Conservation (phyloP, 2,113 vertebrate species). For the Callipepla californica region DNA sequence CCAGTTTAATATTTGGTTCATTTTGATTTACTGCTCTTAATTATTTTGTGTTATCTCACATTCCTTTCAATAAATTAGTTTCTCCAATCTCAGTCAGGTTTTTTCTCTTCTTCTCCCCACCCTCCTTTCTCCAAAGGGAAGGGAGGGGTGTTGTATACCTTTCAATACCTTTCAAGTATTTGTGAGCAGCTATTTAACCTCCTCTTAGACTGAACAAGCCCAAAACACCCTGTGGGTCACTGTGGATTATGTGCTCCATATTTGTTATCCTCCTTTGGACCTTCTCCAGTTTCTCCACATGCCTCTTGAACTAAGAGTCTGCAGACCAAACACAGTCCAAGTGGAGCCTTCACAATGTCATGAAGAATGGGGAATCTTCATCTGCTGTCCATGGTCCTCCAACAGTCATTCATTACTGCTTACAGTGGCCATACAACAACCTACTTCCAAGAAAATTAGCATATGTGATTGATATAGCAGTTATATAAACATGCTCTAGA, state of each 20-base stretch:
- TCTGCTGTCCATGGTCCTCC: background rate
- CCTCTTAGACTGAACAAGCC: background rate
- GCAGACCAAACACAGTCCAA: background rate
- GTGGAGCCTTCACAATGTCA: background rate
- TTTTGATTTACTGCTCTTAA: no score
- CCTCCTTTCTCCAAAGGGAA: no score
- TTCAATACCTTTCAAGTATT: background rate
- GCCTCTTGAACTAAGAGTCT: background rate
- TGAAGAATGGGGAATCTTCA: background rate
- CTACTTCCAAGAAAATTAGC: background rate
- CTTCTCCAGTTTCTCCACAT: background rate
- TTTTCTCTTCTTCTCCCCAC: no score
- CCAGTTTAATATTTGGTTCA: no score
- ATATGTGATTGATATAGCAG: background rate
- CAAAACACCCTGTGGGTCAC: background rate
- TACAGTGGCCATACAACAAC: background rate
- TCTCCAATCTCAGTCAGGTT: no score
- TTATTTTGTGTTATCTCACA: no score
- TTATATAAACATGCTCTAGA: background rate
- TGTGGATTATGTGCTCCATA: background rate
- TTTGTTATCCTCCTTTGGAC: background rate
- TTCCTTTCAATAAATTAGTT: no score
- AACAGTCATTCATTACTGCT: background rate
- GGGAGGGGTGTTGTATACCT: no score
- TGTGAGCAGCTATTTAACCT: background rate